These are phyloP conservation scores for Holcopasites calliopsidis DNA, from an alignment of 1,140 invertebrate species.

Conservation along the genomic window DNA sequence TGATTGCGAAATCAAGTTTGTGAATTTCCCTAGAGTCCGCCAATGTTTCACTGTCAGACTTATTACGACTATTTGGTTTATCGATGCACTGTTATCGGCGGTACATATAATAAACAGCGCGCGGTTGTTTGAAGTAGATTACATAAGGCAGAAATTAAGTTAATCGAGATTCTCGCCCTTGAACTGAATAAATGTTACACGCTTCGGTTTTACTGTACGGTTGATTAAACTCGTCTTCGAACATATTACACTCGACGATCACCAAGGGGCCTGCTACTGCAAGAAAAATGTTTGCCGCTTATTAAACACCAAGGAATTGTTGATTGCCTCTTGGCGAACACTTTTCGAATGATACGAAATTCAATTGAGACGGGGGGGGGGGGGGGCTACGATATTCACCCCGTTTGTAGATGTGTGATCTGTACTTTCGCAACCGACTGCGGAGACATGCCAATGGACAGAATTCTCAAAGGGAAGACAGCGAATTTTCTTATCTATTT, in stretches of 20 bases:
- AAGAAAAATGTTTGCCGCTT: too few species aligned
- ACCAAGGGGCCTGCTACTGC: too few species aligned
- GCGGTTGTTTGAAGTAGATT: background rate
- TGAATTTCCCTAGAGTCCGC: too few species aligned
- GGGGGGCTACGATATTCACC: background rate
- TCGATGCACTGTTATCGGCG: slow-evolving; percentile 14
- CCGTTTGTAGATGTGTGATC: background rate
- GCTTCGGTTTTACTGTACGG: too few species aligned
- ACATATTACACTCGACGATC: too few species aligned
- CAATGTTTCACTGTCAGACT: background rate
- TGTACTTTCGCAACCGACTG: background rate
- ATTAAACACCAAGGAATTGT: too few species aligned
- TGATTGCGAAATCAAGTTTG: background rate
- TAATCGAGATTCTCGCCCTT: background rate
- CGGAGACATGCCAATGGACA: too few species aligned
- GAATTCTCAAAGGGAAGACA: background rate
- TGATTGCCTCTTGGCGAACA: background rate
- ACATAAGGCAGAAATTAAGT: background rate
- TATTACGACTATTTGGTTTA: background rate
- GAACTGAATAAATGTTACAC: too few species aligned
- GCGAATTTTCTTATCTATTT: background rate
- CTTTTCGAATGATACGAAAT: background rate
- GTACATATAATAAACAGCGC: background rate
- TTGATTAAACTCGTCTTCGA: too few species aligned
- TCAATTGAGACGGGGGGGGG: background rate